A percentile compares a stretch with the other conserved stretches of the same genome.
Evolutionary conservation across 1,140 invertebrate genomes (phyloP).

Genomic region (Pseudomyrmex cubaensis): DNA sequence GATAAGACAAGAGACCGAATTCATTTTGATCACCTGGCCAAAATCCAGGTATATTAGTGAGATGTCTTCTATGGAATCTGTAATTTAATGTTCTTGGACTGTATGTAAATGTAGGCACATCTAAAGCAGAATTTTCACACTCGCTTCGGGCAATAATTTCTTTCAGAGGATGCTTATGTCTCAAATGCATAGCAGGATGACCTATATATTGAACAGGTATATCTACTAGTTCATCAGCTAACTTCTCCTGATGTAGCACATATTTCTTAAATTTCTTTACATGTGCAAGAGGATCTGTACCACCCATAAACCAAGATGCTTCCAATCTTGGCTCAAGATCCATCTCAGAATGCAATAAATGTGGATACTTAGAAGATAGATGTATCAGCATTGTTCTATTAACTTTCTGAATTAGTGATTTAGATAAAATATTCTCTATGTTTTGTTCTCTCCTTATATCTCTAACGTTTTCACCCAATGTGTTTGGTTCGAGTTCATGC

Average conservation of each 20-base stretch:
- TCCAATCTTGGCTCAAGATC: conserved; percentile 91
- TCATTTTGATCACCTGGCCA: conserved; percentile 92
- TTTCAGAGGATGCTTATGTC: conserved; percentile 87
- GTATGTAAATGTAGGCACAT: conserved; percentile 86
- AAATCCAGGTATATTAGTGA: conserved; percentile 91
- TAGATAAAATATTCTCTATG: conserved; percentile 78
- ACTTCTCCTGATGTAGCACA: conserved; percentile 72
- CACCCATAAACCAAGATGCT: conserved; percentile 92
- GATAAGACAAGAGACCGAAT: conserved; percentile 91
- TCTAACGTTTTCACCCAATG: background rate
- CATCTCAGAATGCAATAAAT: conserved; percentile 88
- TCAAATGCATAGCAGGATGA: conserved; percentile 88
- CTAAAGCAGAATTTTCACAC: conserved; percentile 85
- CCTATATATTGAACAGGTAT: conserved; percentile 89
- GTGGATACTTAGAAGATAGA: conserved; percentile 85
- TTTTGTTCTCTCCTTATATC: conserved; percentile 79
- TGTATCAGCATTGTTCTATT: conserved; percentile 88
- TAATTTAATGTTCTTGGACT: conserved; percentile 87
- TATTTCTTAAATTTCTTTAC: conserved; percentile 79
- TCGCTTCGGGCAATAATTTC: conserved; percentile 87
- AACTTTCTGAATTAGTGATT: conserved; percentile 88
- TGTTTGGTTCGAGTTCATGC: conserved; percentile 72
- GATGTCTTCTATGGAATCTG: conserved; percentile 85
- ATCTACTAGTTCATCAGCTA: conserved; percentile 86
- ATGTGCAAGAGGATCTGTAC: conserved; percentile 86